A percentile compares a stretch with the other conserved stretches of the same genome.
These are phyloP conservation scores for Phodopus roborovskii DNA, from an alignment of 2,113 vertebrate genomes.

Conservation along the genomic window DNA sequence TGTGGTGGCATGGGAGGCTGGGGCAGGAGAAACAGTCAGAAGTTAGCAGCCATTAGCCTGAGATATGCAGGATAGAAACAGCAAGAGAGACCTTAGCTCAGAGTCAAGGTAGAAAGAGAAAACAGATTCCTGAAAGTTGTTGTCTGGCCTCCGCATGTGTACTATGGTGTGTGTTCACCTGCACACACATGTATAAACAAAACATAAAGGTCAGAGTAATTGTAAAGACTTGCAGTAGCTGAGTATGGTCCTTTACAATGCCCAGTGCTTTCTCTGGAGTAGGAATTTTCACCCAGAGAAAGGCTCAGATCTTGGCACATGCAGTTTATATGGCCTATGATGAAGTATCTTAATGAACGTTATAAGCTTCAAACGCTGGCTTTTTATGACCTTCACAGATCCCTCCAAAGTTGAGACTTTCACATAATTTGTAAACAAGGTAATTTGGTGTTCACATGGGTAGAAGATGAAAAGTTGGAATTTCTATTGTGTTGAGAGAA, in stretches of 20 bases:
- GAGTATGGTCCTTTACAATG: neutral
- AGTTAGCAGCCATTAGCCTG: neutral
- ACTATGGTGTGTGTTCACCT: too few relatives aligned
- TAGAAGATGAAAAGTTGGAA: constrained; percentile 2
- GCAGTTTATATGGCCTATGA: neutral
- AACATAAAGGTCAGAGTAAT: neutral
- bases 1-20: neutral
- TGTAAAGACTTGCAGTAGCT: neutral
- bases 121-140: neutral
- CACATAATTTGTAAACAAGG: neutral
- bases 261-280: neutral
- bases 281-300: neutral
- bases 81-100: neutral
- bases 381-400: constrained; percentile 8
- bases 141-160: neutral
- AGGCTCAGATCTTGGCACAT: neutral
- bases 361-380: neutral
- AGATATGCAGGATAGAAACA: neutral
- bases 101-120: neutral
- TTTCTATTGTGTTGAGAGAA: constrained; percentile 17
- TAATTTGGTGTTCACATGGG: neutral
- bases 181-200: too few relatives aligned
- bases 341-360: neutral
- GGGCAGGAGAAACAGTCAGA: neutral
- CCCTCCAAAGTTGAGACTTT: neutral